Base-by-base conservation (phyloP, 1,140 invertebrate species). In the Ceratina calcarata region DNA sequence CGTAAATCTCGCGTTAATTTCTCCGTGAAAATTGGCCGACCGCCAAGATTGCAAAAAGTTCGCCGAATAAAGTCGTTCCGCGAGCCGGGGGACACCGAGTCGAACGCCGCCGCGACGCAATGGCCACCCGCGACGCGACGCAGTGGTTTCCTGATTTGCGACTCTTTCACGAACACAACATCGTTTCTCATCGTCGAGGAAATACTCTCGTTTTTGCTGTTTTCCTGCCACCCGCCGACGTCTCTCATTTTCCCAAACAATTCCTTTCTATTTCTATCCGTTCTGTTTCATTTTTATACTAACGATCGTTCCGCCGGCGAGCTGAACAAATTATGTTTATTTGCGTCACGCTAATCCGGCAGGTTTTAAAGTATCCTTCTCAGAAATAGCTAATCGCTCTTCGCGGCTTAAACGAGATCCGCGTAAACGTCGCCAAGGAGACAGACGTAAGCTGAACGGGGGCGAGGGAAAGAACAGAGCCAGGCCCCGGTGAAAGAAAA, bases 1-100 rank as follows among this genome's bases (percentile, higher is more conserved):
- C 84, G 80, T 86, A 86, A 86, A 86, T 86, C 84, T 82, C 24
- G 15, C 80, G 71, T 62, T 86, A 86, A 86, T 86, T 82, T 85
- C 83, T 74, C 60, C 55, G 24, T 53, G 70, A 74, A 78, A 75
- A 85, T 74, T 86, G 84, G 84, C 80, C 51, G 18, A 0, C 16
- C 13, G 68, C 84, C 84, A 86, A 65, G 49, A 58, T 32, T 60
- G 57, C 37, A 69, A 78, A 85, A 60, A 84, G 37, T 70, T 66
- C 62, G 32, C 18, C 22, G 73, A 72, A 78, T 85, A 82, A 85
- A 81, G 78, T 85, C 68, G 58, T 68, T 49, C 27, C 74, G 37
- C 32, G 16, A 45, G 72, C 49, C 7, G 12, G 53, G 24, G 16
- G 22, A 45, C 37, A 1, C n/a, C n/a, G 37, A 49, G 64, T 72